Evolutionary conservation across 2,888 invertebrate genomes (phyloP), one percentile per base, ranked within the genome.

Genomic region (Andrena flavipes): DNA sequence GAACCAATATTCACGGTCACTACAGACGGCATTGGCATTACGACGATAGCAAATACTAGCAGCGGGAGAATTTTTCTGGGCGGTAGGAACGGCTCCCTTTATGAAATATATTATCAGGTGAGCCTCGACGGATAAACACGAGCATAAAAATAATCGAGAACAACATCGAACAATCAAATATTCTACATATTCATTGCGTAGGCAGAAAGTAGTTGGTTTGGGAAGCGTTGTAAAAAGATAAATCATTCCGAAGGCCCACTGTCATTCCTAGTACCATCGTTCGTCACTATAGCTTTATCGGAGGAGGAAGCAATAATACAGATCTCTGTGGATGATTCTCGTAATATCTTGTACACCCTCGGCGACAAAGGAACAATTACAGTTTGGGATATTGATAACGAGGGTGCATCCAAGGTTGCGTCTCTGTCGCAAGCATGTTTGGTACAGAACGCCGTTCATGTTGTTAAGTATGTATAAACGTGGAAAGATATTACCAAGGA

Each of bases 101-200:
- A 98, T 95, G 99, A 99, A 96, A 96, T 99, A 86, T 96, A 96
- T 86, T 99, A 99, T 94, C 98, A 98, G 95, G 98, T 97, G 93
- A 74, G 26, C 65, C 62, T 62, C 54, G n/a, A 5, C 60, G 54
- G 5, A 29, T 59, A 69, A 42, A 20, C 20, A 2, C 51, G n/a
- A 74, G 54, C 2, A 3, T 51, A 23, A 30, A 16, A 67, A 67
- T 8, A 42, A 80, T 23, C 16, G 30, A 48, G 8, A 20, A 6
- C 5, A 8, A 29, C 3, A 20, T 30, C 23, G 59, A 71, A 20
- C 51, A 8, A 26, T 5, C 2, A 48, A 63, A 23, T 54, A 33
- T 20, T 64, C 7, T 20, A 60, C 2, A 6, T 56, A 64, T 54
- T 81, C n/a, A 20, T 72, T 72, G 5, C 65, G 2, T 93, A 96